Evolutionary conservation across 2,888 invertebrate species (phyloP).

Genomic region (Bombyx huttoni): DNA sequence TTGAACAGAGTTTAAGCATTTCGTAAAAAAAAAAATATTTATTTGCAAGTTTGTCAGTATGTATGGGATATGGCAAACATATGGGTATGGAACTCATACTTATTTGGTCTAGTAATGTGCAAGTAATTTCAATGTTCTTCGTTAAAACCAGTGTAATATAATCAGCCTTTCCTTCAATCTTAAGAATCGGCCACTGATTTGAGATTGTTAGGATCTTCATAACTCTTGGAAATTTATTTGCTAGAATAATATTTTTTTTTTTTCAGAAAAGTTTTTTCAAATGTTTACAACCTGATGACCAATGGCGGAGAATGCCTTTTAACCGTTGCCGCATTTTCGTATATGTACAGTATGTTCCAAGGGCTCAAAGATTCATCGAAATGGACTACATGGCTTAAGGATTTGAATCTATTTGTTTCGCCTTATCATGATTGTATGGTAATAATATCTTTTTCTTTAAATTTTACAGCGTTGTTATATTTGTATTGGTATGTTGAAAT

Average conservation of each 20-base stretch:
- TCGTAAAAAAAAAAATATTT: too few relatives aligned
- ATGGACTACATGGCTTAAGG: constrained; percentile 77
- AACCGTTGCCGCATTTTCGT: constrained; percentile 77
- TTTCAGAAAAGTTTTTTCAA: constrained; percentile 70
- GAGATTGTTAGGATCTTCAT: too few relatives aligned
- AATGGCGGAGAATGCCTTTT: constrained; percentile 78
- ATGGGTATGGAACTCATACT: too few relatives aligned
- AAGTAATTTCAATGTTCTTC: too few relatives aligned
- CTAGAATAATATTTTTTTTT: neutral
- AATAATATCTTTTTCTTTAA: neutral
- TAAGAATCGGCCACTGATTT: too few relatives aligned
- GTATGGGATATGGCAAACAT: too few relatives aligned
- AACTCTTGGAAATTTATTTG: too few relatives aligned
- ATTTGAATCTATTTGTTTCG: constrained; percentile 75
- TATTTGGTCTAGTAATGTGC: too few relatives aligned
- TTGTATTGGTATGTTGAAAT: neutral
- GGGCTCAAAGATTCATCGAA: constrained; percentile 55
- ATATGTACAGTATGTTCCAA: constrained; percentile 78
- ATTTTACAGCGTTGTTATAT: neutral
- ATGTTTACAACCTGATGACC: constrained; percentile 75
- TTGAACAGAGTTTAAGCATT: too few relatives aligned
- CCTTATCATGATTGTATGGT: constrained; percentile 69
- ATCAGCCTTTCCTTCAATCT: too few relatives aligned
- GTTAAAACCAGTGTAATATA: too few relatives aligned
- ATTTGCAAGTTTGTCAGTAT: too few relatives aligned